Base-by-base conservation (phyloP, 2,888 invertebrate genomes). In the Andrena minutula region DNA sequence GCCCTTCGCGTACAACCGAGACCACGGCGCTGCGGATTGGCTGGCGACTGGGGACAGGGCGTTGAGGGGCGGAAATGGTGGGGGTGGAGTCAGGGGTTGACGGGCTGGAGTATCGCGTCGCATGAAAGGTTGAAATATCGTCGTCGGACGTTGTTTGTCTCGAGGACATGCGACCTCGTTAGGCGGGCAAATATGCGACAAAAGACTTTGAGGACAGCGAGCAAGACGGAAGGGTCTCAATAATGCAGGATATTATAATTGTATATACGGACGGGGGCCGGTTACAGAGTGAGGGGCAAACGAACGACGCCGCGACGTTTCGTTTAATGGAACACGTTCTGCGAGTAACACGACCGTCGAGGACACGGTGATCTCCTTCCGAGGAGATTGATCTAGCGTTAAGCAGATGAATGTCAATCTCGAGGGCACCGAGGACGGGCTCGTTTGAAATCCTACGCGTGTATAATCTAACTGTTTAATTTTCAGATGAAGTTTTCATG, bases 81-180 rank as follows among this genome's bases (percentile, higher is more conserved):
- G 23, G 41, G 23, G 2, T 5, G 41, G 26, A 26, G 16, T 12
- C 58, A 1, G 58, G 28, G 28, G 12, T 41, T 26, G 10, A 70
- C 32, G 12, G 20, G 49, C 75, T 64, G 5, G 49, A 65, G 77
- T 73, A 70, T 86, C 47, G 71, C 16, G 41, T 82, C 80, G 83
- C 73, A 82, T 83, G 85, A 87, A 88, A 89, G 86, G 86, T 90
- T 88, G 77, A 90, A 89, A 88, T 89, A 88, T 90, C 84, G 88
- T 89, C 78, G 69, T 70, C 58, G 73, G 86, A 78, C 84, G 86
- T 90, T 92, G 89, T 91, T 91, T 90, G 88, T 89, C 85, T 88
- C 77, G 88, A 90, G 90, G 85, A 91, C 89, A 90, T 84, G 89
- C 85, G 80, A 81, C 88, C 90, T 93, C 90, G 90, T 92, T 92